Evolutionary conservation across 2,888 invertebrate species (phyloP), one percentile per base, ranked within the genome.

Genomic region (Caenorhabditis sp.): DNA sequence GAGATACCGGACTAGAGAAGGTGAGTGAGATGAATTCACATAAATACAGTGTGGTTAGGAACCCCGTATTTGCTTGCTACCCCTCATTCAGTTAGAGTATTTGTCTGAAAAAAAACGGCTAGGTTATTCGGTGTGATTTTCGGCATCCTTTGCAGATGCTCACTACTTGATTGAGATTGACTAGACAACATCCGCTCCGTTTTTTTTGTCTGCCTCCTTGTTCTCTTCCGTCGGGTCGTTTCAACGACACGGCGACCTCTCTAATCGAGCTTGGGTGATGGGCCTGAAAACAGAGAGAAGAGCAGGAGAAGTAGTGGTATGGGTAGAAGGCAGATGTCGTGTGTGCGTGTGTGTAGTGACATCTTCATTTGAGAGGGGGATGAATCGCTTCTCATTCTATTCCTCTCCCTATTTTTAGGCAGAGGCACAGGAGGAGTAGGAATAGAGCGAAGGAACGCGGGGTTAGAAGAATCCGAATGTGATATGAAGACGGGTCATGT

Each of bases 341-440:
- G 31, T 31, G 31, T 31, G 31, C 7, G 31, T 31, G 38, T 38
- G 24, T n/a, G 51, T 19, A 35, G 49, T 54, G 75, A 75, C 75
- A 69, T 82, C 76, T 82, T 76, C 75, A 75, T 82, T 82, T 76
- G 70, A 76, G 81, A 70, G 70, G 31, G 31, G 31, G 31, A 31
- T 69, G 76, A 82, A 76, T 82, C 69, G 68, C 68, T 63, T 80
- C 44, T 47, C 41, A 54, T 69, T 56, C 54, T 38, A 41, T 68
- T 49, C 49, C 22, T 26, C 24, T 72, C 16, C 24, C 24, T 24
- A 22, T 59, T 54, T 77, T 54, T 66, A 54, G 64, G 54, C 28
- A 35, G 54, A 64, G 35, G n/a, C n/a, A 59, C 19, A 59, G 31
- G 61, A 47, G 24, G 68, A 16, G 35, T 28, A 44, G 19, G 22